Evolutionary conservation across 2,888 invertebrate species (phyloP).

Genomic region (Salticus scenicus): DNA sequence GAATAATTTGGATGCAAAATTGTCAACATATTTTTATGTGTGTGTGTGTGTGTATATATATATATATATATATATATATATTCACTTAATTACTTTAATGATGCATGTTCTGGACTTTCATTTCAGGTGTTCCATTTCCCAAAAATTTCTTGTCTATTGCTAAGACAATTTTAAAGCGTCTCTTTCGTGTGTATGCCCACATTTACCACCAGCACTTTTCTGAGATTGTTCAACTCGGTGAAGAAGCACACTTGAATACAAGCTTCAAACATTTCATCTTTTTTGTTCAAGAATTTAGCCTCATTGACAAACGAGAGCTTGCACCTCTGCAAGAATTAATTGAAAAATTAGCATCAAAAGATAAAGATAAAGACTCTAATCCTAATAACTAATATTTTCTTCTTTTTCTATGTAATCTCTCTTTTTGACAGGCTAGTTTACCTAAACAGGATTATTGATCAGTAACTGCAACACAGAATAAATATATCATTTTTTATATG

Average conservation of each 20-base stretch:
- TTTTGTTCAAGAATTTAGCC: slow-evolving; percentile 96
- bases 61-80: too few relatives aligned
- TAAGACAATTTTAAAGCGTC: slow-evolving; percentile 96
- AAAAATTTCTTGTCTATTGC: slow-evolving; percentile 97
- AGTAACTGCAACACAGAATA: not conserved
- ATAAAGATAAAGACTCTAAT: slow-evolving; percentile 61
- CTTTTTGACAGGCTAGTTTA: not conserved
- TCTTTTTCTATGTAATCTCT: not conserved
- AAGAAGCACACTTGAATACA: slow-evolving; percentile 99
- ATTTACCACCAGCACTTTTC: slow-evolving; percentile 99
- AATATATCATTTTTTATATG: not conserved
- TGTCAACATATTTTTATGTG: too few relatives aligned
- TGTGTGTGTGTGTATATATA: too few relatives aligned
- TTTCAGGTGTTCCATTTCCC: slow-evolving; percentile 94
- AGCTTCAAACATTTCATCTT: slow-evolving; percentile 99
- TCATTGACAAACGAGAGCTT: slow-evolving; percentile 96
- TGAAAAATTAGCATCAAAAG: slow-evolving; percentile 85
- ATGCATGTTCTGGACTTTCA: too few relatives aligned
- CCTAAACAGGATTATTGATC: not conserved
- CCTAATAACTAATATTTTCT: not conserved
- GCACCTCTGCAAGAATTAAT: slow-evolving; percentile 98
- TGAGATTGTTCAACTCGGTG: slow-evolving; percentile 96
- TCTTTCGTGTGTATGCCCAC: slow-evolving; percentile 99
- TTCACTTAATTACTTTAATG: too few relatives aligned
- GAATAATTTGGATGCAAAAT: too few relatives aligned